These are phyloP conservation scores for Microctonus aethiopoides DNA, from an alignment of 2,888 invertebrate genomes.

Conservation along the genomic window DNA sequence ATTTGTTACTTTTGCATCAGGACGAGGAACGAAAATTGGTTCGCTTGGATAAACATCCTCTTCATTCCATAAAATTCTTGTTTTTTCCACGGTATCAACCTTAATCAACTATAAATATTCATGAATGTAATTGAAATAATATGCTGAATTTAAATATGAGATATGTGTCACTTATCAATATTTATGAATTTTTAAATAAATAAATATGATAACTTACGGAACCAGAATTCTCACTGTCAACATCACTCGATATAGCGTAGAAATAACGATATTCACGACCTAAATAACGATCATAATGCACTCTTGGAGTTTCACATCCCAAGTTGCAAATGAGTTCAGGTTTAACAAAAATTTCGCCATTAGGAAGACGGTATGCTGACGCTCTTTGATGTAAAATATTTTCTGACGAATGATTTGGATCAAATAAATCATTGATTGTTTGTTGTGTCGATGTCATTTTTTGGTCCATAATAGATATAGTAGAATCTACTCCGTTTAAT, in stretches of 20 bases:
- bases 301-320: slow-evolving; percentile 89
- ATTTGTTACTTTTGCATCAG: slow-evolving; percentile 69
- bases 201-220: slow-evolving; percentile 74
- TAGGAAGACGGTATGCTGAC: slow-evolving; percentile 67
- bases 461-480: slow-evolving; percentile 40
- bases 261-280: slow-evolving; percentile 84
- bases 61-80: slow-evolving; percentile 78
- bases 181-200: no score
- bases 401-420: neutral
- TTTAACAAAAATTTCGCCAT: slow-evolving; percentile 70
- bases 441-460: no score
- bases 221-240: slow-evolving; percentile 80
- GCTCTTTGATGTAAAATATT: slow-evolving; percentile 66
- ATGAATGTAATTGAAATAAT: neutral
- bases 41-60: slow-evolving; percentile 84
- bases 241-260: slow-evolving; percentile 89
- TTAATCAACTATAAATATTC: slow-evolving; percentile 76
- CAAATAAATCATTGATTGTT: no score
- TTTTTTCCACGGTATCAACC: slow-evolving; percentile 77
- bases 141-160: neutral
- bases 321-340: slow-evolving; percentile 77
- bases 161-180: no score
- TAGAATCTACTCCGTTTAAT: slow-evolving; percentile 58
- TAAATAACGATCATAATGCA: slow-evolving; percentile 77
- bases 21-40: slow-evolving; percentile 82